A percentile compares a stretch with the other conserved stretches of the same genome.
Conservation (phyloP, 2,888 invertebrate species). For the Philereme vetulata region DNA sequence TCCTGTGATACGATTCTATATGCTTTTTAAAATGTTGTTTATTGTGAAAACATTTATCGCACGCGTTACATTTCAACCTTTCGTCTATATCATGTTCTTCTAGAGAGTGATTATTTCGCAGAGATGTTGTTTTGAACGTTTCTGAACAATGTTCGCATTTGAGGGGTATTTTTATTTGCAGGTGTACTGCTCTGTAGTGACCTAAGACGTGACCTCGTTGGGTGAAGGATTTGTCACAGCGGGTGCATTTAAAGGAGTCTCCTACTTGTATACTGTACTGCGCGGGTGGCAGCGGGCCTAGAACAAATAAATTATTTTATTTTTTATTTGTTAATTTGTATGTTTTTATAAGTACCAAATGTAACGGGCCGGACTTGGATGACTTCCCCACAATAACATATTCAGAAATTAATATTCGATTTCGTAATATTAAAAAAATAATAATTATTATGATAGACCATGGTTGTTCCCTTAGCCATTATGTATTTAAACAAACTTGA, state of each 20-base stretch:
- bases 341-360: background rate
- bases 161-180: background rate
- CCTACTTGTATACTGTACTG: background rate
- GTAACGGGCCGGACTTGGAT: no score
- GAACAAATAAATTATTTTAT: no score
- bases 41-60: slow-evolving; percentile 1
- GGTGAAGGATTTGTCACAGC: background rate
- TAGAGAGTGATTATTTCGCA: slow-evolving; percentile 2
- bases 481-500: no score
- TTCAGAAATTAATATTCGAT: no score
- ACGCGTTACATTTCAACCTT: slow-evolving; percentile 16
- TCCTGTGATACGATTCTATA: slow-evolving; percentile 5
- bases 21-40: slow-evolving; percentile 33
- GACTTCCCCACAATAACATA: no score
- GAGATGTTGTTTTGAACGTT: background rate
- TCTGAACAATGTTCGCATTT: background rate
- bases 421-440: no score
- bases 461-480: no score
- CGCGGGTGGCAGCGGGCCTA: no score
- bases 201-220: background rate
- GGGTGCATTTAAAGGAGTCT: background rate
- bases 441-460: no score
- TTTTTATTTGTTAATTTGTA: no score
- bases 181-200: background rate
- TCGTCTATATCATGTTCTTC: slow-evolving; percentile 18